Base-by-base conservation (phyloP, 2,113 vertebrate genomes). In the Xiphophorus maculatus region DNA sequence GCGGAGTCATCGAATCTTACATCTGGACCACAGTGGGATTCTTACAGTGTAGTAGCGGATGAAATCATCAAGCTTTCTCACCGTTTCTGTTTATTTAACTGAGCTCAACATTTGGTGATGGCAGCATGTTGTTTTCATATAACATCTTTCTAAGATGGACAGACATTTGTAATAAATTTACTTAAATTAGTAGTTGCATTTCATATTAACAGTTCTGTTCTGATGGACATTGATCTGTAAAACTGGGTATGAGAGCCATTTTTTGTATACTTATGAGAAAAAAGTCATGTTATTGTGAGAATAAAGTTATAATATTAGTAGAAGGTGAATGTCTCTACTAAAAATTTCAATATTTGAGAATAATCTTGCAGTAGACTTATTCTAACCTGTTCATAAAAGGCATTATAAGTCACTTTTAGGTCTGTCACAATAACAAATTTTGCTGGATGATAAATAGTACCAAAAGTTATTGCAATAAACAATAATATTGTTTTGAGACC, bases 41-140 rank as follows among this genome's bases (percentile, higher is more conserved):
- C 6, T 62, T 12, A 15, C 3, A 7, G 28, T 65, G 30, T 68
- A 71, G 69, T 66, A 69, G 62, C n/a, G 19, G 66, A 30, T 70
- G 74, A 79, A 71, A 27, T 84, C 62, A 74, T 71, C 40, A 61
- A 70, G 74, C 76, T 70, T 77, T 60, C 71, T 35, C 35, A 0
- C 33, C 11, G 14, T 33, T 35, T 61, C 17, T 7, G 58, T 79
- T 28, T 74, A 61, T 27, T 13, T 44, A 33, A 8, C 3, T 4
- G 28, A 67, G 17, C 60, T 69, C 28, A 35, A 30, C 44, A 33
- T 66, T 29, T 22, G 10, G 9, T 22, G 64, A 30, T 62, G 35
- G 48, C 25, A 28, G 48, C 19, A 22, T 54, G 22, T 25, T 67
- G 29, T 58, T 58, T 66, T 42, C 6, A 42, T 25, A 35, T 63